These are phyloP conservation scores for Creontiades dilutus DNA, from an alignment of 2,888 invertebrate genomes.

Conservation along the genomic window DNA sequence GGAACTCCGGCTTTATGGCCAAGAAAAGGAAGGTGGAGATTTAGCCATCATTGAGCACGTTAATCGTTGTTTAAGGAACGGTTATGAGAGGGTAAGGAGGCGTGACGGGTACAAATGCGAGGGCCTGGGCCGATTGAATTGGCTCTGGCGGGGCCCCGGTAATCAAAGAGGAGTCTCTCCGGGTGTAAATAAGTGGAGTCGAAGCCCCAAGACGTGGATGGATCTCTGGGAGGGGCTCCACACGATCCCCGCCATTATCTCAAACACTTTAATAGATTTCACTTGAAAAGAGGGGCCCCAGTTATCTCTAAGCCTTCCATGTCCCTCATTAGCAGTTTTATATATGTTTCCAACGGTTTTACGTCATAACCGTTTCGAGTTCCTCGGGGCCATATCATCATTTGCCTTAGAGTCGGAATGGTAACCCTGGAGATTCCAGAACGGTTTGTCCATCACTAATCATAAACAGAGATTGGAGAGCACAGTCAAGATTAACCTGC, in stretches of 20 bases:
- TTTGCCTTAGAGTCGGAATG: neutral
- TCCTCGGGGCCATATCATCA: slow-evolving; percentile 11
- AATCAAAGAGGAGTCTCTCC: slow-evolving; percentile 59
- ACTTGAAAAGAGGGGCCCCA: slow-evolving; percentile 48
- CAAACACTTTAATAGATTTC: slow-evolving; percentile 72
- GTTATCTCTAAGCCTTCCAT: slow-evolving; percentile 59
- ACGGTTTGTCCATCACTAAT: slow-evolving; percentile 2
- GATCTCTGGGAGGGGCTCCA: slow-evolving; percentile 67
- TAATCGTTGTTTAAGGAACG: slow-evolving; percentile 70
- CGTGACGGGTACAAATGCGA: slow-evolving; percentile 71
- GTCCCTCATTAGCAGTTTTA: slow-evolving; percentile 64
- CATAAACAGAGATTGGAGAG: slow-evolving; percentile 4
- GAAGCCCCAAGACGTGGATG: slow-evolving; percentile 67
- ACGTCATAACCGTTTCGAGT: slow-evolving; percentile 17
- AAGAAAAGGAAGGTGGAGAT: slow-evolving; percentile 37
- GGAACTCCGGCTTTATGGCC: neutral
- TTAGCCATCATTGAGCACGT: slow-evolving; percentile 66
- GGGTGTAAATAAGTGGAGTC: slow-evolving; percentile 69
- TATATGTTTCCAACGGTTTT: slow-evolving; percentile 37
- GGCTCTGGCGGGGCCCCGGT: slow-evolving; percentile 54
- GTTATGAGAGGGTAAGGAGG: slow-evolving; percentile 61
- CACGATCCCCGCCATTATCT: slow-evolving; percentile 69
- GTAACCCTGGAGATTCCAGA: neutral
- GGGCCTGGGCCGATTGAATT: slow-evolving; percentile 58
- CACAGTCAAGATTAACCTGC: neutral